Evolutionary conservation across 2,797 vertebrate species (phyloP).

Genomic region (Sebastes variabilis): DNA sequence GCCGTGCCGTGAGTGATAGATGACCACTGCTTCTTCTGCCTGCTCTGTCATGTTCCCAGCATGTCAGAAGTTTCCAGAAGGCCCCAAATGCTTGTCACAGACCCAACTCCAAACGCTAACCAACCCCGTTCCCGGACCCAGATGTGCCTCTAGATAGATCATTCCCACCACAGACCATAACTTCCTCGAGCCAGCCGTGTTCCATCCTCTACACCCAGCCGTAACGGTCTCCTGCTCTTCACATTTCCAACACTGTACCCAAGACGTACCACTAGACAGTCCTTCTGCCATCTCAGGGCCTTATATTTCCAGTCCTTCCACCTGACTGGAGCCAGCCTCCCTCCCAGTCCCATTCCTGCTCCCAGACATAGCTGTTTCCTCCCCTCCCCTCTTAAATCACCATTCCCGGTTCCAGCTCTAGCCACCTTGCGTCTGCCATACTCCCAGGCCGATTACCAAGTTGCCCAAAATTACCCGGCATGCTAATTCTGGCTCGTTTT

Average conservation of each 20-base stretch:
- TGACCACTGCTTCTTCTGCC: slow-evolving; percentile 22
- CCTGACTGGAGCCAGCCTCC: slow-evolving; percentile 63
- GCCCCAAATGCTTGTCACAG: slow-evolving; percentile 28
- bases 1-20: slow-evolving; percentile 16
- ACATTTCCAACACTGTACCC: slow-evolving; percentile 36
- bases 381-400: slow-evolving; percentile 67
- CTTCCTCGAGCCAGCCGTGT: slow-evolving; percentile 35
- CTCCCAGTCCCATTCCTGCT: slow-evolving; percentile 45
- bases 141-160: slow-evolving; percentile 49
- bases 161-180: slow-evolving; percentile 53
- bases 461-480: slow-evolving; percentile 37
- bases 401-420: slow-evolving; percentile 42
- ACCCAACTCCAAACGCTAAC: slow-evolving; percentile 36
- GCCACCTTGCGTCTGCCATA: slow-evolving; percentile 40
- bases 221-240: slow-evolving; percentile 34
- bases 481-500: slow-evolving; percentile 35
- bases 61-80: slow-evolving; percentile 45
- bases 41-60: slow-evolving; percentile 24
- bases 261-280: slow-evolving; percentile 33
- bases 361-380: slow-evolving; percentile 61
- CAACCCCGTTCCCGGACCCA: slow-evolving; percentile 37
- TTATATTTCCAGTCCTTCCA: slow-evolving; percentile 54
- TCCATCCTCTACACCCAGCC: slow-evolving; percentile 43
- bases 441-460: slow-evolving; percentile 32
- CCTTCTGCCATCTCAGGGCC: slow-evolving; percentile 38